A percentile compares a stretch with the other conserved stretches of the same genome.
Conservation (phyloP, 2,797 vertebrate species). For the Danio aesculapii region DNA sequence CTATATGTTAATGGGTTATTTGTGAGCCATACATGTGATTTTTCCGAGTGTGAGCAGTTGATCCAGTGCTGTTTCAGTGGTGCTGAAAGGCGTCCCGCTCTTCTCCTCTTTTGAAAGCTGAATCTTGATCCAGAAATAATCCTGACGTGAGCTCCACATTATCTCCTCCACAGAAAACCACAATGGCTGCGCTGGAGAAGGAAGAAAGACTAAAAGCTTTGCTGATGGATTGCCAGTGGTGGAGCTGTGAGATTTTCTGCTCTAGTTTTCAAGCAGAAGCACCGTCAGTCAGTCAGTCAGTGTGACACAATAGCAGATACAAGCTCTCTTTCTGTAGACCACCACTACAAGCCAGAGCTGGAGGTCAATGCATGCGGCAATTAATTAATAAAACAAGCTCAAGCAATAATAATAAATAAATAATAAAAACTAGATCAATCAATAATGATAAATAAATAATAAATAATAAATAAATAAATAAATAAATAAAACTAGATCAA, state of each 20-base stretch:
- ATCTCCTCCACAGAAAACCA: background rate
- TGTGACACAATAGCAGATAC: background rate
- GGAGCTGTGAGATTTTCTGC: conserved; percentile 2
- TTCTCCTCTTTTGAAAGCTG: background rate
- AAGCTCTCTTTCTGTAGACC: background rate
- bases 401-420: too few relatives aligned
- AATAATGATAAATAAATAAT: too few relatives aligned
- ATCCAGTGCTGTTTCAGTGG: too few relatives aligned
- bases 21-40: too few relatives aligned
- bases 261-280: conserved; percentile 14
- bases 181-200: conserved; percentile 1
- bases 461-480: too few relatives aligned
- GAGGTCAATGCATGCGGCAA: background rate
- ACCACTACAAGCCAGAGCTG: background rate
- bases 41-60: too few relatives aligned
- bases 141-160: background rate
- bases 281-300: background rate
- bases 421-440: too few relatives aligned
- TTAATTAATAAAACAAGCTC: background rate
- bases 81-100: background rate
- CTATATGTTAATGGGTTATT: too few relatives aligned
- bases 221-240: background rate
- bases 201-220: conserved; percentile 18
- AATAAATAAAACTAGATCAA: too few relatives aligned
- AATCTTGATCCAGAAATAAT: background rate